Base-by-base conservation (phyloP, 2,888 invertebrate species). In the Cerceris rybyensis region DNA sequence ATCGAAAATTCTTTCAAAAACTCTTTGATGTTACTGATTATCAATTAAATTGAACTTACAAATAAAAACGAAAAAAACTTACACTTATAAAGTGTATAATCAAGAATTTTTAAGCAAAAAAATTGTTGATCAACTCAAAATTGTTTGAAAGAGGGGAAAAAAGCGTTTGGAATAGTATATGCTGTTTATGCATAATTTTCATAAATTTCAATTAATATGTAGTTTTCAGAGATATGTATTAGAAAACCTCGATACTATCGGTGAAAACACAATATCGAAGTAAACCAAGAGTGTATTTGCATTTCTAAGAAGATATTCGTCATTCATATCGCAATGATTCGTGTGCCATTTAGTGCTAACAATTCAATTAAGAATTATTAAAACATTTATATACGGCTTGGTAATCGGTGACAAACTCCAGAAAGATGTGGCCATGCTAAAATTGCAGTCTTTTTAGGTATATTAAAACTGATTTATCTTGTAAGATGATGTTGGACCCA, bases 311-410 rank as follows among this genome's bases (percentile, higher is more conserved):
- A 50, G n/a, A 57, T 43, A 11, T 13, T 43, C 42, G 4, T 50
- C 50, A 9, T 52, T 65, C 41, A 63, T 82, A 39, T 9, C 61
- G 58, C 60, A 28, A 78, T 70, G 68, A 61, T 58, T 57, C 11
- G 13, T 67, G 58, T 43, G 28, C 66, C 54, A 68, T 64, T 75
- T 85, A 72, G 81, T 61, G 42, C 81, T 68, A 76, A 74, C 69
- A 75, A 72, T 54, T 52, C 59, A 49, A 9, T 39, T 8, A 63
- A 42, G 57, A 66, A 70, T 58, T 54, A 77, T 73, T 73, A 13
- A 64, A 72, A 55, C 65, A 50, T 67, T 66, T 14, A 41, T 54
- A 16, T 70, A 57, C 54, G 52, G 7, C 54, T 4, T 4, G 50
- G 6, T 50, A 41, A 61, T 68, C 64, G 49, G 7, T 11, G 55